Evolutionary conservation across 37 sponge, comb jelly and placozoan genomes (phyloP), one percentile per base, ranked within the genome.

Genomic region (Beroe ovata): DNA sequence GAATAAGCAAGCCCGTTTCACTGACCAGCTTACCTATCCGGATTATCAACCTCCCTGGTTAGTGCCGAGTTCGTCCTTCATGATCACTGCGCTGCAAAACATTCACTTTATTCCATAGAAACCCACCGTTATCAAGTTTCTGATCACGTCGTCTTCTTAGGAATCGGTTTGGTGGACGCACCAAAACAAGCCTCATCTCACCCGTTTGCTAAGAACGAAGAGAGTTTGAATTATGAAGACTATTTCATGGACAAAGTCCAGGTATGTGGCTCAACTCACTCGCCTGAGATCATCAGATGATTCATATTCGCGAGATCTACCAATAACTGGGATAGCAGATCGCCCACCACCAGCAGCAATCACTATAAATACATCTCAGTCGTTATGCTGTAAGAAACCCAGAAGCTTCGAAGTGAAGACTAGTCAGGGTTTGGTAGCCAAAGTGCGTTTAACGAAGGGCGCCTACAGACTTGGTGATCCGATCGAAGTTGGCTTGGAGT

Each of bases 201-300:
- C 54, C 84, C 84, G 26, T 77, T 77, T 26, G 84, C 84, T 40
- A 33, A 33, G 25, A 39, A 36, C 2, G 84, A 77, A 40, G 54
- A 39, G 21, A 28, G 54, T 4, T 19, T 77, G 4, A 77, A 77
- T 36, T 77, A 42, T 41, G 84, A 77, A 29, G 84, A 77, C 28
- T 42, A 42, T 39, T 77, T 77, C 54, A 77, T 77, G 84, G 84
- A 77, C 84, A 77, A 77, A 77, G 84, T 77, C 11, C 84, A 77
- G 84, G 84, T 69, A 69, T 63, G 21, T 63, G n/a, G n/a, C n/a
- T n/a, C 29, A 62, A 62, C 63, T 62, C 63, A 62, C 21, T 4
- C 63, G 23, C 63, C 63, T 25, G 64, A n/a, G n/a, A n/a, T n/a
- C n/a, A n/a, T n/a, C n/a, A n/a, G n/a, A n/a, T n/a, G n/a, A n/a